Conservation (phyloP, 2,888 invertebrate genomes). For the Heliconius erato region DNA sequence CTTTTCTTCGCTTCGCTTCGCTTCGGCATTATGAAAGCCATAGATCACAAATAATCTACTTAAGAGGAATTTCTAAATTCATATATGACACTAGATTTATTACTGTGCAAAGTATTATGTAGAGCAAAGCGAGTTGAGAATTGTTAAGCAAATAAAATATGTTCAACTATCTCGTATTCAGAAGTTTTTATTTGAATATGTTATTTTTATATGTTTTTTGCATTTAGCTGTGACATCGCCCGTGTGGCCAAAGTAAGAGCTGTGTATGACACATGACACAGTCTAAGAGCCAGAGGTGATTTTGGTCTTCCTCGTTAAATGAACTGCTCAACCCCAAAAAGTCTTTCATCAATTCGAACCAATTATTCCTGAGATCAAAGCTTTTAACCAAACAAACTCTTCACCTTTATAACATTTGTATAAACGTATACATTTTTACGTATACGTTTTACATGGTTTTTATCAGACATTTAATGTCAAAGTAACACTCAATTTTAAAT, state of each 20-base stretch:
- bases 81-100: background rate
- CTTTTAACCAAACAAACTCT: background rate
- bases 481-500: background rate
- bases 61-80: conserved; percentile 13
- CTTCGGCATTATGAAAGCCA: conserved; percentile 33
- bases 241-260: too few species aligned
- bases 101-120: background rate
- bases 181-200: background rate
- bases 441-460: background rate
- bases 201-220: background rate
- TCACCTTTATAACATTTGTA: too few species aligned
- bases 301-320: too few species aligned
- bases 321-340: too few species aligned
- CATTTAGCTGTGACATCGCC: background rate
- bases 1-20: conserved; percentile 26
- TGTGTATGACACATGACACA: too few species aligned
- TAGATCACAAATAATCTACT: conserved; percentile 27
- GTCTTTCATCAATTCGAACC: background rate
- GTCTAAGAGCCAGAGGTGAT: too few species aligned
- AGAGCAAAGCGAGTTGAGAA: background rate
- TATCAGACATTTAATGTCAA: background rate
- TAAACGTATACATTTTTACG: too few species aligned
- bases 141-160: background rate
- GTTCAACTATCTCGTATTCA: background rate
- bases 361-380: background rate